phyloP scores from a whole-genome alignment of 2,888 invertebrate species.

The Parthenolecanium corni region DNA sequence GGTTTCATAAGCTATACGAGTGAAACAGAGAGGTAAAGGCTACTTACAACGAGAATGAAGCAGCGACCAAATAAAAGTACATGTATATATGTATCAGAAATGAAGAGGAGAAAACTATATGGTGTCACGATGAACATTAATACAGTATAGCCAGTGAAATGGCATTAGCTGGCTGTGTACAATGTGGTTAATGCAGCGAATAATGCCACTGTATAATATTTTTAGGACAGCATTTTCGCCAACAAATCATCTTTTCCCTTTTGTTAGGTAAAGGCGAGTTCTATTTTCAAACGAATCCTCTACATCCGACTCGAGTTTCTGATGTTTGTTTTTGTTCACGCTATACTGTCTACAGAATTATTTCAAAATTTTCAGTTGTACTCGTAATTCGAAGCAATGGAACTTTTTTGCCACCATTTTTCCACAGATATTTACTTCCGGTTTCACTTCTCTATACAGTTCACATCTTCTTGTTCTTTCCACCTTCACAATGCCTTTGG shows the following conservation, averaged over 20 bases:
- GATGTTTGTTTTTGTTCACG: slow-evolving; percentile 26
- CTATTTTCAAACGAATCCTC: background rate
- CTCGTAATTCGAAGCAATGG: too few relatives aligned
- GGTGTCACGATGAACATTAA: background rate
- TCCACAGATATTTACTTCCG: too few relatives aligned
- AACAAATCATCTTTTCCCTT: slow-evolving; percentile 26
- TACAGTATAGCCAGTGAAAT: background rate
- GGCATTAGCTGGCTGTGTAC: slow-evolving; percentile 6
- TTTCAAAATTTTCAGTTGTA: too few relatives aligned
- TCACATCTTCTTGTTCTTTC: too few relatives aligned
- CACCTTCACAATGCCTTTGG: too few relatives aligned
- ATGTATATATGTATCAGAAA: too few relatives aligned
- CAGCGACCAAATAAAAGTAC: too few relatives aligned
- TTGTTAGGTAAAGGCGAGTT: slow-evolving; percentile 19
- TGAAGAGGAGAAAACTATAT: too few relatives aligned
- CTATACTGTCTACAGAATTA: too few relatives aligned
- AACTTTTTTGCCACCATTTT: too few relatives aligned
- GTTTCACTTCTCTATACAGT: too few relatives aligned
- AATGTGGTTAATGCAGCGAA: slow-evolving; percentile 26
- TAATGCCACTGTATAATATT: slow-evolving; percentile 25
- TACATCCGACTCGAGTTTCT: slow-evolving; percentile 27
- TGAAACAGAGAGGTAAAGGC: slow-evolving; percentile 15
- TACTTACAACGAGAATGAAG: slow-evolving; percentile 1
- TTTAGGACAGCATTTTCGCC: slow-evolving; percentile 24
- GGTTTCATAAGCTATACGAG: slow-evolving; percentile 1